Evolutionary conservation across 2,113 vertebrate genomes (phyloP).

Genomic region (Carassius gibelio): DNA sequence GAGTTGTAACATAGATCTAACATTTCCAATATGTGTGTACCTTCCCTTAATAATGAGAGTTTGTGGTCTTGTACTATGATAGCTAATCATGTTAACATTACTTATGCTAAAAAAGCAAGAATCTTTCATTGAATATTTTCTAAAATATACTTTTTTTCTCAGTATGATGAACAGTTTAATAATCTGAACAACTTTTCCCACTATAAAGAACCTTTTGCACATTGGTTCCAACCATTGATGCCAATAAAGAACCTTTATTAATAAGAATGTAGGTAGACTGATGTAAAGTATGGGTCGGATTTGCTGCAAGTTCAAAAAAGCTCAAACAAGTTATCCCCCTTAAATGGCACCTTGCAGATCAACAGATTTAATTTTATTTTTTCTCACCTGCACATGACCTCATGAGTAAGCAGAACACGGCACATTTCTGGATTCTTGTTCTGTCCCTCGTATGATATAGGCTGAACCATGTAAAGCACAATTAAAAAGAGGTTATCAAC

Average conservation of each 20-base stretch:
- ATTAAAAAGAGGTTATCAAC: not conserved
- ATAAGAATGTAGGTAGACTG: not conserved
- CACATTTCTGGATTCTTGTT: constrained; percentile 99
- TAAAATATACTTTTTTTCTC: too few species aligned
- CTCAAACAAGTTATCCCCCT: not conserved
- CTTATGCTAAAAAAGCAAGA: too few species aligned
- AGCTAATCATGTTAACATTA: too few species aligned
- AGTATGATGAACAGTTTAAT: not conserved
- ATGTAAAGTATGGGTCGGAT: not conserved
- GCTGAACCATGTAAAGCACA: constrained; percentile 69
- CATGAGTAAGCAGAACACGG: constrained; percentile 92
- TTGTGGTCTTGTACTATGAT: too few species aligned
- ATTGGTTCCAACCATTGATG: not conserved
- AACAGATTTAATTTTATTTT: not conserved
- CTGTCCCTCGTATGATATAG: constrained; percentile 94
- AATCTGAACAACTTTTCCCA: not conserved
- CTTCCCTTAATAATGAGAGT: too few species aligned
- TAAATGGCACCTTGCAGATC: not conserved
- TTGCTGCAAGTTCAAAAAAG: not conserved
- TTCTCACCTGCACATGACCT: constrained; percentile 99
- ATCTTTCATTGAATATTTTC: too few species aligned
- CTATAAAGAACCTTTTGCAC: not conserved
- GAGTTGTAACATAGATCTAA: too few species aligned
- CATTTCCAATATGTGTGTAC: too few species aligned
- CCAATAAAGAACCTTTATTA: not conserved